Conservation (phyloP, 2,113 vertebrate species). For the Acanthisitta chloris region DNA sequence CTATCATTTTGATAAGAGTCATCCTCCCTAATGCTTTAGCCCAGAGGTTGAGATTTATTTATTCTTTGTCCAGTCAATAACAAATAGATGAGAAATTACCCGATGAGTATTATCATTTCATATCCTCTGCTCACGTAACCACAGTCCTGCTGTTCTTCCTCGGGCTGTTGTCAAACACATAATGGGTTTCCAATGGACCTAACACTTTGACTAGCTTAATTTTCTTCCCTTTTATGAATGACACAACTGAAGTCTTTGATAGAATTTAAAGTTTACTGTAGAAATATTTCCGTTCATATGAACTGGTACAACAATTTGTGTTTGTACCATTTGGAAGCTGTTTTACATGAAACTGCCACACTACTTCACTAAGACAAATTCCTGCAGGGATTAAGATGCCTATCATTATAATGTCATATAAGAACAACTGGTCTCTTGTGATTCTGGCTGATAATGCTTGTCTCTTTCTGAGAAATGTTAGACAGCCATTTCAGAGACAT, state of each 20-base stretch:
- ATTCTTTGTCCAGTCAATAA: background rate
- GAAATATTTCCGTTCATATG: background rate
- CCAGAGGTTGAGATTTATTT: background rate
- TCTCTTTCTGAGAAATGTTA: background rate
- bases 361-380: background rate
- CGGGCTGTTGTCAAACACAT: background rate
- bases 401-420: background rate
- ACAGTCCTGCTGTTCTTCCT: background rate
- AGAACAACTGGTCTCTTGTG: conserved; percentile 11
- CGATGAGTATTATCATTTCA: background rate
- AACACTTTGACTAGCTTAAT: background rate
- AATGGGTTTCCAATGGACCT: background rate
- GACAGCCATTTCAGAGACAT: background rate
- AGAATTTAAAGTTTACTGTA: background rate
- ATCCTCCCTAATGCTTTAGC: background rate
- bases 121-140: background rate
- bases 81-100: background rate
- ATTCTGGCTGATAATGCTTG: background rate
- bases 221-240: background rate
- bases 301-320: background rate
- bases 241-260: background rate
- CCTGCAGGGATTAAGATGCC: background rate
- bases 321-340: background rate
- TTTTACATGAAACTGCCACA: background rate
- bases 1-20: background rate